Conservation (phyloP, 2,888 invertebrate species). For the Lasioglossum pauxillum region DNA sequence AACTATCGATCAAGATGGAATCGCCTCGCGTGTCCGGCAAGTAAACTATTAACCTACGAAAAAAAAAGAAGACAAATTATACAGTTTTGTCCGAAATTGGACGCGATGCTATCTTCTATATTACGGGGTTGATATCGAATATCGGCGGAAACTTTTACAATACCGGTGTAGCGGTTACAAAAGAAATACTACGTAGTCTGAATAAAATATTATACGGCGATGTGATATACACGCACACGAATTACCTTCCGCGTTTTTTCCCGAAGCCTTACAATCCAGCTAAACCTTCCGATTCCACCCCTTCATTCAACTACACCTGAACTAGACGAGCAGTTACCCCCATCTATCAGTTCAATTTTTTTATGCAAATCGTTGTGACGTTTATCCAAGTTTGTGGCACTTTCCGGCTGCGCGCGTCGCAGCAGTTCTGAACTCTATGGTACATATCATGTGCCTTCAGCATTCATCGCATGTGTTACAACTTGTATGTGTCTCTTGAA, state of each 20-base stretch:
- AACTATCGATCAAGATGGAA: constrained; percentile 14
- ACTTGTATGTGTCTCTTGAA: neutral
- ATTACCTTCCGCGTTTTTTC: neutral
- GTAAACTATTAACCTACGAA: constrained; percentile 11
- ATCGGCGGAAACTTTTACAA: constrained; percentile 4
- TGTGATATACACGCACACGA: neutral
- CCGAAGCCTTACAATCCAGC: neutral
- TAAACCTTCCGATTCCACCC: constrained; percentile 10
- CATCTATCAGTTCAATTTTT: constrained; percentile 20
- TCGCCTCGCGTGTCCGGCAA: constrained; percentile 11
- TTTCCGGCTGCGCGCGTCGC: neutral
- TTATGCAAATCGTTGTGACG: constrained; percentile 18
- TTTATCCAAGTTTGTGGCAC: constrained; percentile 29
- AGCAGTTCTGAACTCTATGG: neutral
- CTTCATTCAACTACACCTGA: constrained; percentile 7
- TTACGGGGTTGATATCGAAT: neutral
- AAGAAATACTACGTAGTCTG: neutral
- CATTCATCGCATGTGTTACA: neutral
- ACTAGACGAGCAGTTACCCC: constrained; percentile 25
- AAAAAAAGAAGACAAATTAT: neutral
- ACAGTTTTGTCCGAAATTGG: constrained; percentile 1
- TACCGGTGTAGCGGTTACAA: neutral
- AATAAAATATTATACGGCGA: neutral
- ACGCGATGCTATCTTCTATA: neutral
- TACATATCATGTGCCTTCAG: neutral